Base-by-base conservation (phyloP, 2,888 invertebrate genomes). In the Malacosoma neustria region DNA sequence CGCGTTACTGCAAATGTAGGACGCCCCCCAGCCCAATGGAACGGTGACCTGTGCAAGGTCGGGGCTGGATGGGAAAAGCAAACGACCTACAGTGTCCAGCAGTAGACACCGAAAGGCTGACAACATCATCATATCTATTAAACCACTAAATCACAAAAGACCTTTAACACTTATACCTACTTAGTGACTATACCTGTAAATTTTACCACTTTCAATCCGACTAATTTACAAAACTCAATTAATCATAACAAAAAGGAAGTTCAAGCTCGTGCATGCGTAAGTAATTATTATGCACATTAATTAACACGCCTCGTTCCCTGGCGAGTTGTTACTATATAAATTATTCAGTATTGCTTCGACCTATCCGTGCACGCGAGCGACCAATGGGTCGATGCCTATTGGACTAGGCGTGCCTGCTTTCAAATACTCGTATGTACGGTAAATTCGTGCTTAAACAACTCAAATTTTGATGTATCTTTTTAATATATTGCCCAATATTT, bases 241-340 rank as follows among this genome's bases (percentile, higher is more conserved):
- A 82, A 85, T 85, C 84, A 85, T 67, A 72, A 68, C 70, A 70
- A 74, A 75, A 81, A 76, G 82, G 82, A 82, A 84, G 82, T 82
- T 71, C 73, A 73, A 63, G 76, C 68, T 65, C 67, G 73, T 76
- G 72, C 74, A 73, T 62, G 72, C 72, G 30, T 22, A 22, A 9
- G 69, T 80, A 77, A 81, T 85, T 82, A 82, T 79, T 84, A 82
- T 82, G 80, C 80, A 82, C 82, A 84, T 82, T 82, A 81, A 85
- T 85, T 82, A 84, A 74, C 68, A 53, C 50, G 49, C 60, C 31
- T 36, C 39, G 14, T 33, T 12, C 47, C 47, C 40, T 42, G 54
- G 57, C 52, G 59, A 61, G 61, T 64, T 54, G 62, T 55, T 61
- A 56, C 63, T 61, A 63, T 58, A 72, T 77, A 72, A 63, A 75